A percentile compares a stretch with the other conserved stretches of the same genome.
Conservation (phyloP, 35 echinoderm and acorn worm species). For the Strongylocentrotus purpuratus region DNA sequence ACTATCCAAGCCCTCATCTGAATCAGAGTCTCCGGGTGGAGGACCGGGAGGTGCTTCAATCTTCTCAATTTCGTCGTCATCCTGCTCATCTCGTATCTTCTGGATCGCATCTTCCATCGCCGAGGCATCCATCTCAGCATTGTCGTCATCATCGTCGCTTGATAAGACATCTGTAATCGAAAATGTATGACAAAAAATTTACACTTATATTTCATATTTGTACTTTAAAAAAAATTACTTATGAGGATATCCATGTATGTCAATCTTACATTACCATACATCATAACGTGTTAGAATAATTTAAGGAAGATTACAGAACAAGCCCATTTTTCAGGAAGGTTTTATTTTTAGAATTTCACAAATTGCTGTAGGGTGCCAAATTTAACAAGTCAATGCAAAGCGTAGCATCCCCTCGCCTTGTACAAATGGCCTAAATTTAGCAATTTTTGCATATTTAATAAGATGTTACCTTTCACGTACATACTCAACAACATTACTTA, state of each 20-base stretch:
- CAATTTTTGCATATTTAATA: too few relatives aligned
- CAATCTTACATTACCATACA: not conserved
- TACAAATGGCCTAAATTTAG: too few relatives aligned
- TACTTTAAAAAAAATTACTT: not conserved
- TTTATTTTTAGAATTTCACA: too few relatives aligned
- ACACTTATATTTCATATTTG: not conserved
- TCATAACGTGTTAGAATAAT: too few relatives aligned
- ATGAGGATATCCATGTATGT: not conserved
- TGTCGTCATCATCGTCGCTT: constrained; percentile 93
- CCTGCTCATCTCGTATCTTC: constrained; percentile 55
- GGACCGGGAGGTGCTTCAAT: constrained; percentile 34
- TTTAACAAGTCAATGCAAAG: too few relatives aligned
- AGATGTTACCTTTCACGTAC: too few relatives aligned
- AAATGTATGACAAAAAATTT: not conserved
- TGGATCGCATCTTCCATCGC: constrained; percentile 65
- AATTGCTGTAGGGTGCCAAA: too few relatives aligned
- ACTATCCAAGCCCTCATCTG: constrained; percentile 74
- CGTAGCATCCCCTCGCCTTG: too few relatives aligned
- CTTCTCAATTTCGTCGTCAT: constrained; percentile 58
- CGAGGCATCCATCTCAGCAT: constrained; percentile 43
- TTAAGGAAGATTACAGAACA: too few relatives aligned
- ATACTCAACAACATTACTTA: too few relatives aligned
- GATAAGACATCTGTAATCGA: constrained; percentile 67
- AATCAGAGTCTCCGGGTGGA: constrained; percentile 74
- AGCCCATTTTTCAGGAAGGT: too few relatives aligned